These are phyloP conservation scores for Polydesmus complanatus DNA, from an alignment of 2,888 invertebrate genomes.

Conservation along the genomic window DNA sequence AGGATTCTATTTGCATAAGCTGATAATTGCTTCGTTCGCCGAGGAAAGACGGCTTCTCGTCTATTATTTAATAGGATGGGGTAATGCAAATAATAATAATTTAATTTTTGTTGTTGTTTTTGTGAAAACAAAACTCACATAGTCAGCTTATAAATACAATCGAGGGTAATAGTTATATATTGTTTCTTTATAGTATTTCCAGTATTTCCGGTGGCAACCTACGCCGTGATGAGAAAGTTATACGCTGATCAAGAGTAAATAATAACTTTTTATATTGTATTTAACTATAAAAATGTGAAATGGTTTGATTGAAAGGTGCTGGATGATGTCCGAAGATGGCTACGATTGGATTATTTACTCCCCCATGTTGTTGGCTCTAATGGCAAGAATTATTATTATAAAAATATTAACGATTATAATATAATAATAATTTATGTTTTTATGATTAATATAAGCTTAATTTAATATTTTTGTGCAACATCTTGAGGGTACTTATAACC, in stretches of 20 bases:
- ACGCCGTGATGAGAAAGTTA: slow-evolving; percentile 27
- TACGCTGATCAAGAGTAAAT: slow-evolving; percentile 28
- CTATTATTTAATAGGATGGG: slow-evolving; percentile 38
- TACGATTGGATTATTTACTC: slow-evolving; percentile 33
- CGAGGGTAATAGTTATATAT: too few species aligned
- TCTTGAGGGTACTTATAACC: slow-evolving; percentile 32
- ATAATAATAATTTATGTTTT: not conserved
- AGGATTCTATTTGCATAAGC: slow-evolving; percentile 37
- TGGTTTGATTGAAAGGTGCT: too few species aligned
- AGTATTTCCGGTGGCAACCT: slow-evolving; percentile 28
- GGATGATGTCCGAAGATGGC: slow-evolving; percentile 25
- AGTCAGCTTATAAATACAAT: too few species aligned
- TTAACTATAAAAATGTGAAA: too few species aligned
- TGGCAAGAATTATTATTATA: too few species aligned
- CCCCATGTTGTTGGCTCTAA: slow-evolving; percentile 31
- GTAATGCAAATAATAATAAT: too few species aligned
- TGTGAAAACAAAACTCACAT: too few species aligned
- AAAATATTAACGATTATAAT: too few species aligned
- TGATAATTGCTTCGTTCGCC: slow-evolving; percentile 35
- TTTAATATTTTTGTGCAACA: slow-evolving; percentile 26
- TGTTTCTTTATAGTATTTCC: slow-evolving; percentile 27
- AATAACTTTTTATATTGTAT: not conserved
- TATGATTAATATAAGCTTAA: slow-evolving; percentile 25
- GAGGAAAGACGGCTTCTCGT: slow-evolving; percentile 31
- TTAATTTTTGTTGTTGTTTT: too few species aligned